Conservation (phyloP, 2,113 vertebrate genomes). For the Columba janthina region DNA sequence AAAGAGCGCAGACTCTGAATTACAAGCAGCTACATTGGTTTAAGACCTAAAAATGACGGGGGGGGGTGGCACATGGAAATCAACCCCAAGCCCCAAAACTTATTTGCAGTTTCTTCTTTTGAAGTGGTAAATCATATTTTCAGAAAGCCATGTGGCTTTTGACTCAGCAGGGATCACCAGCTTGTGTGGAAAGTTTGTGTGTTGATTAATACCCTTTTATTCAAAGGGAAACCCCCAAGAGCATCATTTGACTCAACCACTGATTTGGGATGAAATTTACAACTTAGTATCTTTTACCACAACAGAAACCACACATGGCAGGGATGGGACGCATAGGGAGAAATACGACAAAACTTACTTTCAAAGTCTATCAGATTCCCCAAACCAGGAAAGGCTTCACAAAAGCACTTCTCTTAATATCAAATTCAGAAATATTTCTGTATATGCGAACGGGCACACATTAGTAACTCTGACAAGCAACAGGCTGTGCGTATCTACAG, state of each 20-base stretch:
- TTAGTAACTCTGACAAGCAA: neutral
- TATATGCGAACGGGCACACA: neutral
- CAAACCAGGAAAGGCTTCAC: neutral
- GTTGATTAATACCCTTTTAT: neutral
- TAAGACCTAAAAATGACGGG: fast-evolving
- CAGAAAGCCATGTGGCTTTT: neutral
- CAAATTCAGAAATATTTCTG: neutral
- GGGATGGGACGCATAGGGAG: neutral
- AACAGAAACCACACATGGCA: neutral
- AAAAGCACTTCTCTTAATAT: neutral
- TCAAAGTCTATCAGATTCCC: neutral
- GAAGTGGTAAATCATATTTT: neutral
- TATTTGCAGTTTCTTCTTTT: neutral
- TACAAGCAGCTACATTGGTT: neutral
- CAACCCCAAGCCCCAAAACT: neutral
- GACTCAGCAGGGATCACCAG: neutral
- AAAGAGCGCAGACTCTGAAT: neutral
- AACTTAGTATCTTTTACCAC: fast-evolving
- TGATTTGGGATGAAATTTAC: neutral
- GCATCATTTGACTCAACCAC: neutral
- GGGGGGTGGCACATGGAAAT: neutral
- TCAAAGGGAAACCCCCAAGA: neutral
- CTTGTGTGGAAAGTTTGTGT: neutral
- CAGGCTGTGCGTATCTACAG: neutral
- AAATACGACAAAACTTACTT: neutral